Percentiles rank a stretch among this genome's conserved stretches.
Evolutionary conservation across 1,140 invertebrate species (phyloP).

Genomic region (Diorhabda carinulata): DNA sequence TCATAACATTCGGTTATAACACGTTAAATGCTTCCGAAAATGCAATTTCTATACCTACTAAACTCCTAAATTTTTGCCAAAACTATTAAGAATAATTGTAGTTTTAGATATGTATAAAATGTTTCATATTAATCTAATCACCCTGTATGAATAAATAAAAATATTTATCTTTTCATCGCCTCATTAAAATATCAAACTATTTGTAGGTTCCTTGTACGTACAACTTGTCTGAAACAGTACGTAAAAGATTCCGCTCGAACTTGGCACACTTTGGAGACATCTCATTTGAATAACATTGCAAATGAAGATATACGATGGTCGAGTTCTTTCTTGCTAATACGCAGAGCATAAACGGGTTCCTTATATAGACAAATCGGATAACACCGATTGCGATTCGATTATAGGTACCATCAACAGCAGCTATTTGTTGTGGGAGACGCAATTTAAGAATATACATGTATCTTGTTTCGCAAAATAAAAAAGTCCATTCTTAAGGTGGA

Average conservation of each 20-base stretch:
- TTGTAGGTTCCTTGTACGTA: conserved; percentile 2
- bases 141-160: too few species aligned
- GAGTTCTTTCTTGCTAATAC: not conserved
- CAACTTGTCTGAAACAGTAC: conserved; percentile 17
- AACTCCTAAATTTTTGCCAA: too few species aligned
- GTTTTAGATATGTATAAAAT: too few species aligned
- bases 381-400: not conserved
- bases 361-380: not conserved
- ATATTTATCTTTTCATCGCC: too few species aligned
- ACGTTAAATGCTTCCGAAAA: too few species aligned
- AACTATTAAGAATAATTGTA: too few species aligned
- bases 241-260: conserved; percentile 19
- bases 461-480: not conserved
- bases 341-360: not conserved
- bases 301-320: conserved; percentile 28
- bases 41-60: too few species aligned
- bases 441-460: not conserved
- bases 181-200: not conserved
- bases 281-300: conserved; percentile 32
- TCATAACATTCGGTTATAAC: too few species aligned
- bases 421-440: not conserved
- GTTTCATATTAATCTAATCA: too few species aligned
- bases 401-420: not conserved
- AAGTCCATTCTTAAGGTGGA: too few species aligned
- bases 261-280: conserved; percentile 29